Conservation (phyloP, 2,888 invertebrate species). For the Clepsis dumicolana region DNA sequence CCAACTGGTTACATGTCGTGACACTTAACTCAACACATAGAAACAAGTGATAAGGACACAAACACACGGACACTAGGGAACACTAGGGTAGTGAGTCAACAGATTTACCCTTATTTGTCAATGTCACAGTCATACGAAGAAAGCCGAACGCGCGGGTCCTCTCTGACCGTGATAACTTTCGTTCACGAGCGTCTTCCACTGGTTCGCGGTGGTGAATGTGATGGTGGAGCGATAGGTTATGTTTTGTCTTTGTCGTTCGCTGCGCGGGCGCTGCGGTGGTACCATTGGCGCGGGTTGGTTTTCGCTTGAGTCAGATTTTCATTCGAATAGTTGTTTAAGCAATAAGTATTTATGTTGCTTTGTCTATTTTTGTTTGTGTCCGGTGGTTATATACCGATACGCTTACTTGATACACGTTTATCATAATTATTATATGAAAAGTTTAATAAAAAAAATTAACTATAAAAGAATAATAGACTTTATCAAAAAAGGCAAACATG, state of each 20-base stretch:
- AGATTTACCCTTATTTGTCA: slow-evolving; percentile 48
- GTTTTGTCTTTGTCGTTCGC: slow-evolving; percentile 56
- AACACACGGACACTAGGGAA: slow-evolving; percentile 34
- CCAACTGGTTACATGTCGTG: slow-evolving; percentile 49
- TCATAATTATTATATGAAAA: too few species aligned
- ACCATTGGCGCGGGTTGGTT: slow-evolving; percentile 50
- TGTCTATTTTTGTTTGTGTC: too few species aligned
- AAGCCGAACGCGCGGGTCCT: slow-evolving; percentile 51
- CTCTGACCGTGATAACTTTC: slow-evolving; percentile 48
- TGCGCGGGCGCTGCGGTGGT: slow-evolving; percentile 57
- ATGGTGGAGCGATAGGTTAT: slow-evolving; percentile 48
- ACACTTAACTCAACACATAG: slow-evolving; percentile 46
- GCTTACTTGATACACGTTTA: too few species aligned
- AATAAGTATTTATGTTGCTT: too few species aligned
- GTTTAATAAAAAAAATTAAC: too few species aligned
- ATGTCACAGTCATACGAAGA: slow-evolving; percentile 59
- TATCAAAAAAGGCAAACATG: too few species aligned
- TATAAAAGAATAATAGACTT: too few species aligned
- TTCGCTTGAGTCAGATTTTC: not conserved
- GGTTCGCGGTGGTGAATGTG: slow-evolving; percentile 66
- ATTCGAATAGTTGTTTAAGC: not conserved
- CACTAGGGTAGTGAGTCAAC: slow-evolving; percentile 34
- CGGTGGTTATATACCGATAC: too few species aligned
- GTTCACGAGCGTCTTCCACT: slow-evolving; percentile 57
- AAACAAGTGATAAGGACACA: slow-evolving; percentile 26